Base-by-base conservation (phyloP, 37 sponge, comb jelly and placozoan species). In the Cliona cf. orientalis region DNA sequence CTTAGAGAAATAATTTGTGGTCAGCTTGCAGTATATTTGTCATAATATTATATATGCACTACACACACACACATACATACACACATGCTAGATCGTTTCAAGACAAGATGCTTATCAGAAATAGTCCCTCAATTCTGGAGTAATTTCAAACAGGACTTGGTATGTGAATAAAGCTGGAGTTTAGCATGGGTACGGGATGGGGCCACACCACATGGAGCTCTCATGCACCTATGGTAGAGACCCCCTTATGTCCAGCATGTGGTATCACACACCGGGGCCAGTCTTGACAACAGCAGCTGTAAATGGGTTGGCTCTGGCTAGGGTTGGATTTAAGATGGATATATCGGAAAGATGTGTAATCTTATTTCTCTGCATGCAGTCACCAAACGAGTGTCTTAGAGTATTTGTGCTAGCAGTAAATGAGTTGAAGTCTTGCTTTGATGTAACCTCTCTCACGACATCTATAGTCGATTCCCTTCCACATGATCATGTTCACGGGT, bases 121-220 rank as follows among this genome's bases (percentile, higher is more conserved):
- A 46, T 81, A 43, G 72, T 81, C 38, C 82, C 82, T 33, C 58
- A 58, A 22, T 81, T 81, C 49, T 81, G 82, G 82, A 36, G 46
- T 19, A 38, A 71, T 5, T 71, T 81, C 31, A 12, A 49, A 11
- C 34, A 38, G 28, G 33, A 58, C 17, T 5, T 55, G 71, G 82
- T 81, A 35, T 72, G 34, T 46, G 11, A 29, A 32, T n/a, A 31
- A 21, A 29, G 26, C 63, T 62, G 21, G 9, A 36, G 2, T 75
- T 36, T 32, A 49, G 14, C 11, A 49, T 49, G 55, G 11, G 11
- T 49, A 49, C 17, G 55, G 17, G 11, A 11, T 49, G 11, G 55
- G 17, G 55, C 55, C 55, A 49, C 55, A 19, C 17, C 23, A 31
- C 28, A 26, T 61, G 62, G 6, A 61, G 62, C 4, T 26, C 23